Conservation (phyloP, 2,797 vertebrate species). For the Neomorphus geoffroyi region DNA sequence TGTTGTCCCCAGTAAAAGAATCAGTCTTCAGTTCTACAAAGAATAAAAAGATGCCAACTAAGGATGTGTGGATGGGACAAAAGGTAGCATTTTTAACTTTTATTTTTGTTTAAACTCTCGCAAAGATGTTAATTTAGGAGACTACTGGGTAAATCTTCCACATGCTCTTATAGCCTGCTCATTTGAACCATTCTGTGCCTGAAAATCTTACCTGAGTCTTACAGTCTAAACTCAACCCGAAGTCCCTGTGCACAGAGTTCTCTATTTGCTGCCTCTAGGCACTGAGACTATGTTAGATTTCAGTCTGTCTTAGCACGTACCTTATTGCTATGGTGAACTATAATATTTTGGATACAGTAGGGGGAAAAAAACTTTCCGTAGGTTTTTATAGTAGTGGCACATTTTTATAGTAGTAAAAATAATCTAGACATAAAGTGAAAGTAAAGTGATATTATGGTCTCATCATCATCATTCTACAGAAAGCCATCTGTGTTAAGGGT, state of each 20-base stretch:
- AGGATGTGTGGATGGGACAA: not conserved
- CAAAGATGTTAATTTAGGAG: not conserved
- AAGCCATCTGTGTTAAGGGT: not conserved
- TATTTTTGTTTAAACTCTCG: not conserved
- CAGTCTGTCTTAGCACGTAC: not conserved
- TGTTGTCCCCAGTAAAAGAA: not conserved
- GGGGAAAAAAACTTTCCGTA: not conserved
- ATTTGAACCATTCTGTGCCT: not conserved
- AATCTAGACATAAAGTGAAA: not conserved
- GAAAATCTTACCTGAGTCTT: not conserved
- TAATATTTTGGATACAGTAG: not conserved
- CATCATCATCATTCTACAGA: not conserved
- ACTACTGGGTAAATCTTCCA: not conserved
- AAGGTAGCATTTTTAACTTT: not conserved
- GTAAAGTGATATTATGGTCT: not conserved
- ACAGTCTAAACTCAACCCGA: not conserved
- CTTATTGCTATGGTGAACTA: not conserved
- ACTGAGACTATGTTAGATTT: not conserved
- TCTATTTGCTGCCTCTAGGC: not conserved
- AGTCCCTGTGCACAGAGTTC: not conserved
- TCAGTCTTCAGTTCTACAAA: not conserved
- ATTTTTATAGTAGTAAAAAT: not conserved
- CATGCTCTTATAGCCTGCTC: not conserved
- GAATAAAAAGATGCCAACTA: not conserved
- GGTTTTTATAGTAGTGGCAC: not conserved